Base-by-base conservation (phyloP, 2,888 invertebrate genomes). In the Lasioglossum villosulum region DNA sequence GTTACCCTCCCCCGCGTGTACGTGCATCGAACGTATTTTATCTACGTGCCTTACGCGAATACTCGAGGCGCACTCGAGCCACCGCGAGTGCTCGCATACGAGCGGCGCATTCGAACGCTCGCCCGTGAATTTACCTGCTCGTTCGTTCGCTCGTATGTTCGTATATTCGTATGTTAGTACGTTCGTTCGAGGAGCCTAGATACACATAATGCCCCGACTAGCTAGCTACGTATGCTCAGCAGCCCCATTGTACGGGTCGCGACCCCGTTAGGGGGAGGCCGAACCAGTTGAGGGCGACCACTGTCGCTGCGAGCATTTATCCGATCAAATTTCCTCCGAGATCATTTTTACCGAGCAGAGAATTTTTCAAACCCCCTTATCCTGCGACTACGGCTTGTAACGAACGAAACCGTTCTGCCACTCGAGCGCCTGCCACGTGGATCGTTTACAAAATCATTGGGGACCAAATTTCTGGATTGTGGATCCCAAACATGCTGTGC, bases 21-120 rank as follows among this genome's bases (percentile, higher is more conserved):
- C 81, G 78, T 79, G 77, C 76, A 84, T 83, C 91, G 87, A 92
- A 90, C 90, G 92, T 92, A 92, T 92, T 91, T 92, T 92, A 91
- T 91, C 91, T 91, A 91, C 91, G 90, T 90, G 89, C 89, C 91
- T 90, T 92, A 90, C 85, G 91, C 88, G 91, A 91, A 90, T 88
- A 90, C 90, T 92, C 91, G 89, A 88, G 91, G 90, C 88, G 90
- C 89, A 93, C 93, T 93, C 91, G 91, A 92, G 88, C 90, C 86
- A 86, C 88, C 89, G 86, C 86, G 89, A 90, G 87, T 90, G 89
- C 91, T 89, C 88, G 80, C 90, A 89, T 91, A 91, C 83, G 87
- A 86, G 88, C 88, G 80, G 87, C 89, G 91, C 90, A 91, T 89
- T 88, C 90, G 89, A 89, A 88, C 84, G 88, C 86, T 76, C 78